Evolutionary conservation across 1,140 invertebrate species (phyloP), one percentile per base, ranked within the genome.

Genomic region (Bombus sylvicola): DNA sequence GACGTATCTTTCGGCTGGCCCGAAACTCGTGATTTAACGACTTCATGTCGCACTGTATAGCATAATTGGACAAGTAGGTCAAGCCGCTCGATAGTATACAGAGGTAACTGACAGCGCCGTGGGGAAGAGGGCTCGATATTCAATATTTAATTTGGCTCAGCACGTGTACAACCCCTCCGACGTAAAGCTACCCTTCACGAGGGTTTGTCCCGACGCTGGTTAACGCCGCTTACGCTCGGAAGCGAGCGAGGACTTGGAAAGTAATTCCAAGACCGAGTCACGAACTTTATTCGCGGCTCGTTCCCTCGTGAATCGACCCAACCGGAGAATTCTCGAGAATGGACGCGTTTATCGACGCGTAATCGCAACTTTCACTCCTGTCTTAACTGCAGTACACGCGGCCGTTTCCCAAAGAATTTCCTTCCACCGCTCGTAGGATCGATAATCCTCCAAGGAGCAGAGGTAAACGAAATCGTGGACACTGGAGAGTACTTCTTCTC

Each of bases 91-190:
- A 73, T 83, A 59, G 59, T 62, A 73, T 66, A 66, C 73, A 81
- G 15, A 74, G 57, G 59, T 68, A 86, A 76, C 25, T 41, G 57
- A 57, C 87, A 71, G 62, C 64, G 47, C 15, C 77, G 66, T 37
- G 37, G 37, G 77, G 80, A 57, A 82, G 66, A 74, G 72, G 47
- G 85, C 86, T 91, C 90, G 91, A 93, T 93, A 92, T 92, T 93
- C 92, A 89, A 92, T 92, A 93, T 91, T 92, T 93, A 92, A 92
- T 93, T 93, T 92, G 87, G 80, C 83, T 83, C 82, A 57, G 69
- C 53, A 64, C 68, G 72, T 81, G 78, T 86, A 68, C 73, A 73
- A 68, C 66, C 64, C 81, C 43, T 31, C 5, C 74, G 64, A 31
- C 78, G 64, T 74, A 81, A 69, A 66, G 64, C 71, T 72, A 77